A percentile compares a stretch with the other conserved stretches of the same genome.
Evolutionary conservation across 2,888 invertebrate species (phyloP).

Genomic region (Junonia oenone): DNA sequence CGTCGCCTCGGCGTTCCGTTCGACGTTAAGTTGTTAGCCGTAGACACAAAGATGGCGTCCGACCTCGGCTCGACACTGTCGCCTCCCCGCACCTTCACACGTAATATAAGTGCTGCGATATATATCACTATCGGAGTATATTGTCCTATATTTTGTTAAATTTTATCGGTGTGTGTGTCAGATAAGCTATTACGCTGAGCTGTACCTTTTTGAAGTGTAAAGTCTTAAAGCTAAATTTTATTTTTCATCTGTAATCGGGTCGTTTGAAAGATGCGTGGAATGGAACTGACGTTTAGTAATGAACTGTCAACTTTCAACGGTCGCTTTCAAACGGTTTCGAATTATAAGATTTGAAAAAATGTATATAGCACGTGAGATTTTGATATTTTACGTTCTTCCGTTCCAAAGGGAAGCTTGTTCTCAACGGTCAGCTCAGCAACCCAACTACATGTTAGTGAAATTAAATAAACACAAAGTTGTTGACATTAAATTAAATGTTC

Average conservation of each 20-base stretch:
- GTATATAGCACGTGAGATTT: constrained; percentile 16
- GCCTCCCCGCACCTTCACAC: constrained; percentile 64
- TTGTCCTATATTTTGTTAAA: constrained; percentile 77
- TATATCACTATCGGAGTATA: constrained; percentile 67
- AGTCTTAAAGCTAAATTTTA: constrained; percentile 1
- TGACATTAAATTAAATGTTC: constrained; percentile 65
- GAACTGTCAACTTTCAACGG: neutral
- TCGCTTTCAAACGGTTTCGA: constrained; percentile 8
- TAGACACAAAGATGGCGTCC: constrained; percentile 35
- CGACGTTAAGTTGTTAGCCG: constrained; percentile 32
- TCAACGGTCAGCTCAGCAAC: constrained; percentile 50
- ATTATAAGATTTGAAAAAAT: neutral
- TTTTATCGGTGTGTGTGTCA: constrained; percentile 69
- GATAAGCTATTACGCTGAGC: constrained; percentile 60
- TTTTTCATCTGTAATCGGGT: constrained; percentile 5
- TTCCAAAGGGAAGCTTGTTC: constrained; percentile 3
- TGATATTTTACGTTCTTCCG: neutral
- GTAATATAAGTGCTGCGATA: constrained; percentile 58
- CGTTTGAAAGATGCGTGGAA: constrained; percentile 7
- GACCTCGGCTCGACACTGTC: constrained; percentile 54
- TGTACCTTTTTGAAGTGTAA: constrained; percentile 31
- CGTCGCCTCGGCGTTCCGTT: constrained; percentile 32
- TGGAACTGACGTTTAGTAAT: neutral
- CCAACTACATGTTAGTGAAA: constrained; percentile 58
- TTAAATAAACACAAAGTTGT: constrained; percentile 50